Percentiles rank a stretch among this genome's conserved stretches.
Evolutionary conservation across 2,113 vertebrate genomes (phyloP).

Genomic region (Tachysurus vachellii): DNA sequence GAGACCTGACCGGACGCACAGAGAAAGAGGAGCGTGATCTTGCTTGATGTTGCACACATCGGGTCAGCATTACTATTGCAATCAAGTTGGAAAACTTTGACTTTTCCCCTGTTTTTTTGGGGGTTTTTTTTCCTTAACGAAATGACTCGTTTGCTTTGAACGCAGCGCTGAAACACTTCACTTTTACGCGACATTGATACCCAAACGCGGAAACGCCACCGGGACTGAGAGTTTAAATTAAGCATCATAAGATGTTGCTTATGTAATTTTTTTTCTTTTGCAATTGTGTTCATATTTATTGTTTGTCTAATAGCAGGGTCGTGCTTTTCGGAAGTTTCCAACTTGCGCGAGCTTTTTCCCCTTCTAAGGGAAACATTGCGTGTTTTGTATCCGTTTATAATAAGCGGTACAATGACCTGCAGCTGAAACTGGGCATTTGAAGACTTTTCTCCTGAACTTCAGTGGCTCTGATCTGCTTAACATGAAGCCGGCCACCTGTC

Average conservation of each 20-base stretch:
- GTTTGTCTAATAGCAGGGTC: not conserved
- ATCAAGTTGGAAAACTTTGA: constrained; percentile 42
- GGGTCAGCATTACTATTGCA: not conserved
- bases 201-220: not conserved
- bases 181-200: not conserved
- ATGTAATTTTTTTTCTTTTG: not conserved
- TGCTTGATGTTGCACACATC: not conserved
- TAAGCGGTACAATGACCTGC: constrained; percentile 39
- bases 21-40: not conserved
- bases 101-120: not conserved
- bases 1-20: not conserved
- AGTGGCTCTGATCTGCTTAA: constrained; percentile 33
- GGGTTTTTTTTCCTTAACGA: not conserved
- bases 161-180: not conserved
- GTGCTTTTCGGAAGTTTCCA: not conserved
- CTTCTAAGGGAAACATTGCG: not conserved
- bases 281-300: not conserved
- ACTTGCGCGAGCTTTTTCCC: not conserved
- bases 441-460: constrained; percentile 32
- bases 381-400: not conserved
- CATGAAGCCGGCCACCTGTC: constrained; percentile 47
- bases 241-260: not conserved
- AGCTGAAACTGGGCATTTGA: constrained; percentile 46
- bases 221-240: not conserved
- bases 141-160: not conserved